Conservation (phyloP, 1,140 invertebrate species). For the Batillaria attramentaria region DNA sequence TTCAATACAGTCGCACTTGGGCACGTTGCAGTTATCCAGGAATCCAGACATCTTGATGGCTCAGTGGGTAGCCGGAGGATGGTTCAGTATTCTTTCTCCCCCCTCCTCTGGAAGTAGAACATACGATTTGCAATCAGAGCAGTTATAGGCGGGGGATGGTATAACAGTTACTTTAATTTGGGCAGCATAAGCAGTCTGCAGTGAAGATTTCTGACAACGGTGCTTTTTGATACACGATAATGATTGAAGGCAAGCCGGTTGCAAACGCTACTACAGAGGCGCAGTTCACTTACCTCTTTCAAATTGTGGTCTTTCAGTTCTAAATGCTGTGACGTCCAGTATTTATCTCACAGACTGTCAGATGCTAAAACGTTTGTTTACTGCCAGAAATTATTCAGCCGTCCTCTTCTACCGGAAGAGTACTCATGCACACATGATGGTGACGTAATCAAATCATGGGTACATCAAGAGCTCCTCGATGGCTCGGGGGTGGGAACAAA, state of each 20-base stretch:
- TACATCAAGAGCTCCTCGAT: no score
- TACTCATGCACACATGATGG: not conserved
- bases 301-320: not conserved
- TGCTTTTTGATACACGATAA: not conserved
- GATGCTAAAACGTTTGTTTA: not conserved
- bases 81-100: not conserved
- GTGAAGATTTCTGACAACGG: not conserved
- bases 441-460: not conserved
- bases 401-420: not conserved
- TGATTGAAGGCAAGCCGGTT: not conserved
- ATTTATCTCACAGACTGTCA: not conserved
- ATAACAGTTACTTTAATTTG: not conserved
- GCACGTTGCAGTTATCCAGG: slow-evolving; percentile 71
- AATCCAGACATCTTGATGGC: slow-evolving; percentile 70
- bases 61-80: not conserved
- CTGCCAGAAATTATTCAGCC: not conserved
- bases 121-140: not conserved
- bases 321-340: no score
- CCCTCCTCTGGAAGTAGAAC: not conserved
- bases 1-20: slow-evolving; percentile 71
- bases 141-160: no score
- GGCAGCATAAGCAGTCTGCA: not conserved
- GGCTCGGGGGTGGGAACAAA: no score
- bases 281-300: not conserved
- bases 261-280: not conserved